Evolutionary conservation across 2,888 invertebrate species (phyloP), one percentile per base, ranked within the genome.

Genomic region (Drosophila monieri): DNA sequence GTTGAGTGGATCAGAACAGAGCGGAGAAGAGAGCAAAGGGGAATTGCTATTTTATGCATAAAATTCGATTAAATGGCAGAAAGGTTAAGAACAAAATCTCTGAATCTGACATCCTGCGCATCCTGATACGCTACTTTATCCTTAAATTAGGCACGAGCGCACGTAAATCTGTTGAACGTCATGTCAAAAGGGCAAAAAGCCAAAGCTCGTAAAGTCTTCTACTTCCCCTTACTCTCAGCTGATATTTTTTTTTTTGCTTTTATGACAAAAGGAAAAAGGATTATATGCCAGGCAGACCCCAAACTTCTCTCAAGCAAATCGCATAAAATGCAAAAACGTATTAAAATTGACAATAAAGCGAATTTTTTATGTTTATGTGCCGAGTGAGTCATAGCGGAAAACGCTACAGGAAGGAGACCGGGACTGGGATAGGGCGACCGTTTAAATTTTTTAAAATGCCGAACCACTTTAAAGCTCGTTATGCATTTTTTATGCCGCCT

Each of bases 291-390:
- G 14, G n/a, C 48, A 15, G 27, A 37, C 48, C 41, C 58, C 58
- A 52, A 48, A 70, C 53, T 48, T 48, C 60, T 71, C 60, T 48
- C 54, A 41, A 57, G 84, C 77, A 77, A 79, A 77, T 84, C 80
- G 72, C 87, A 86, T 88, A 88, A 84, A 88, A 88, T 83, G 80
- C 76, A 72, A 88, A 74, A 86, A 76, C 86, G 80, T 88, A 84
- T 84, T 84, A 84, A 84, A 84, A 86, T 88, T 84, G 86, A 86
- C 88, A 88, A 88, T 88, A 84, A 88, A 88, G 88, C 88, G 87
- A 52, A 76, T 79, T 84, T 85, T 85, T 84, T 88, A 78, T 76
- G 78, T 74, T 77, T 71, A 73, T 86, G 70, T 69, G 72, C 74
- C 58, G 62, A 30, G 62, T 32, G 30, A 41, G 61, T 18, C 15